Evolutionary conservation across 2,888 invertebrate species (phyloP).

Genomic region (Lamproptera curius): DNA sequence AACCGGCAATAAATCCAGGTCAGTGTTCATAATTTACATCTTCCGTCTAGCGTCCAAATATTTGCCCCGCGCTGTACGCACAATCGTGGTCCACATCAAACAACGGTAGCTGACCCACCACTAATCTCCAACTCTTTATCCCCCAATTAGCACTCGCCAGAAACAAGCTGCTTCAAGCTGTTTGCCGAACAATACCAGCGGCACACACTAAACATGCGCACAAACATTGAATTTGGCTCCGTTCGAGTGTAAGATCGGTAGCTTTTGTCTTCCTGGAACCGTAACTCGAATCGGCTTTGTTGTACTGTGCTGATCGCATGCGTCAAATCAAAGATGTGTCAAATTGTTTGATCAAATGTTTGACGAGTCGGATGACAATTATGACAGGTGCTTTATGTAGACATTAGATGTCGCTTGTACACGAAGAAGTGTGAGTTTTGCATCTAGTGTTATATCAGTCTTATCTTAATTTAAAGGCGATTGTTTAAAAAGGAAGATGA

Average conservation of each 20-base stretch:
- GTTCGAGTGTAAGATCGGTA: slow-evolving; percentile 56
- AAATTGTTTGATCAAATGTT: too few relatives aligned
- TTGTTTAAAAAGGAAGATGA: too few relatives aligned
- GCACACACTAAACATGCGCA: slow-evolving; percentile 36
- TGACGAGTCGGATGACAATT: too few relatives aligned
- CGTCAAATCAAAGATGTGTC: too few relatives aligned
- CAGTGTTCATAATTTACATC: too few relatives aligned
- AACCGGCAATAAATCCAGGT: too few relatives aligned
- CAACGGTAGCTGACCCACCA: slow-evolving; percentile 19
- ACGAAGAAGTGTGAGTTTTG: too few relatives aligned
- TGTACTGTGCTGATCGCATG: too few relatives aligned
- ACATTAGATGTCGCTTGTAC: too few relatives aligned
- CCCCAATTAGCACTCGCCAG: slow-evolving; percentile 48
- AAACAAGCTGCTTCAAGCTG: slow-evolving; percentile 39
- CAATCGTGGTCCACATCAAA: slow-evolving; percentile 6
- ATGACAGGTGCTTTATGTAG: too few relatives aligned
- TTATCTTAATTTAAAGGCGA: too few relatives aligned
- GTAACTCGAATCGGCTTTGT: slow-evolving; percentile 24
- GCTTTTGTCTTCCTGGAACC: slow-evolving; percentile 50
- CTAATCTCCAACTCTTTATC: slow-evolving; percentile 57
- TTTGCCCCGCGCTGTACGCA: not conserved
- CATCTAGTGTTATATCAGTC: too few relatives aligned
- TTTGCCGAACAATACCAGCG: slow-evolving; percentile 46
- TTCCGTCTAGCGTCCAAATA: not conserved
- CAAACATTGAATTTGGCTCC: slow-evolving; percentile 50